Base-by-base conservation (phyloP, 1,140 invertebrate genomes). In the Bombus ignitus region DNA sequence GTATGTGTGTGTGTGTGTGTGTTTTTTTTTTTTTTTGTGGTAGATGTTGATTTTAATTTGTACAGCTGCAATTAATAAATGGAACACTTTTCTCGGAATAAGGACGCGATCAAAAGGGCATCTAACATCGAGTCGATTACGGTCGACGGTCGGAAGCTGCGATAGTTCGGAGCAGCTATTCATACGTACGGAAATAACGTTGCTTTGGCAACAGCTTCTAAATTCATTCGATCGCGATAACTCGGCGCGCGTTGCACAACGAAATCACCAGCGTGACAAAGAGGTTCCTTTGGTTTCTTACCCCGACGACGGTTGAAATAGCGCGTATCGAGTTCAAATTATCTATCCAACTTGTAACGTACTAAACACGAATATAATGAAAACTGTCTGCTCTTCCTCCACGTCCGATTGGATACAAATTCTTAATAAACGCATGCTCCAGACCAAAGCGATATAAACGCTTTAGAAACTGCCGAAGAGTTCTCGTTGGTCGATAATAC, bases 181-280 rank as follows among this genome's bases (percentile, higher is more conserved):
- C 74, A 76, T 76, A 76, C 25, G 74, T 35, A 76, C 74, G 74
- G 74, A 76, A 76, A 76, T 76, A 76, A 76, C 74, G 35, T 76
- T 59, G 53, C 73, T 75, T 75, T 75, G 73, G 73, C 74, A 76
- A 76, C 74, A n/a, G 74, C 28, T 76, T 76, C 74, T 76, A 39
- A 59, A 76, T 76, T 76, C 53, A 39, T 76, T 39, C 53, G 74
- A 76, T 76, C 74, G 74, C 74, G 74, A 76, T 76, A 76, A 76
- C 74, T 76, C 28, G 22, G 25, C 37, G 35, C 74, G 37, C 74
- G 44, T 76, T 76, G 53, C 74, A 76, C 42, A 75, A 75, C 74
- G 74, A 37, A 22, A 76, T 35, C 47, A 22, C 1, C 53, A 59
- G 32, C 74, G 35, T 39, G 74, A 59, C 74, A 76, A 76, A 39